Evolutionary conservation across 37 sponge, comb jelly and placozoan species (phyloP), one percentile per base, ranked within the genome.

Genomic region (Beroe forskalii): DNA sequence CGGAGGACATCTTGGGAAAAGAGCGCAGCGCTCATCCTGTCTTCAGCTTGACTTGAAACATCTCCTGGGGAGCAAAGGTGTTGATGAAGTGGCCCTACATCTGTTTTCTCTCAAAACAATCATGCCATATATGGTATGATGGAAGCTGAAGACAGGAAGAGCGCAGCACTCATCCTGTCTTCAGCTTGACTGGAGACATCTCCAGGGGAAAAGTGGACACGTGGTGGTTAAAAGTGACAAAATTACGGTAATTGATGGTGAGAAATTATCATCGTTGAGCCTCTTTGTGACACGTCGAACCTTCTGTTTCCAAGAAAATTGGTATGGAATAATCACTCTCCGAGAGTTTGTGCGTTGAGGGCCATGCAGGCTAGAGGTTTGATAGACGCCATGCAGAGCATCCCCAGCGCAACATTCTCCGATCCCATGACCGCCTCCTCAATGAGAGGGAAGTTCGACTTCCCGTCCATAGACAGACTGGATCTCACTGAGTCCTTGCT

Each of bases 401-500:
- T 44, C 3, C 86, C 86, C n/a, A 80, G 24, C 0, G 86, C 86
- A 23, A 80, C 55, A 42, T 80, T 41, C 48, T 80, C 86, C n/a
- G 86, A 28, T 1, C 40, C 35, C 23, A 44, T 44, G 4, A 80
- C 55, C 17, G 86, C 86, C 27, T 80, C 55, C 86, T 80, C 86
- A 42, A 80, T 41, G 44, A 80, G 86, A 1, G 86, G 86, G 86
- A 80, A 80, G 55, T 80, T 2, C 3, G 86, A 44, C 30, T 22
- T 40, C 25, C 86, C 86, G 28, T 80, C 86, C 55, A 80, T 41
- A 2, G 86, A 80, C 24, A 32, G 44, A 1, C 38, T 80, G 3
- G 86, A 80, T 35, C 86, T 32, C 3, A 80, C 35, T 20, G 86
- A 80, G 48, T 80, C 48, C 48, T 80, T 80, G 42, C 86, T 80